phyloP scores from a whole-genome alignment of 2,797 vertebrate species.

The Channallabes apus region DNA sequence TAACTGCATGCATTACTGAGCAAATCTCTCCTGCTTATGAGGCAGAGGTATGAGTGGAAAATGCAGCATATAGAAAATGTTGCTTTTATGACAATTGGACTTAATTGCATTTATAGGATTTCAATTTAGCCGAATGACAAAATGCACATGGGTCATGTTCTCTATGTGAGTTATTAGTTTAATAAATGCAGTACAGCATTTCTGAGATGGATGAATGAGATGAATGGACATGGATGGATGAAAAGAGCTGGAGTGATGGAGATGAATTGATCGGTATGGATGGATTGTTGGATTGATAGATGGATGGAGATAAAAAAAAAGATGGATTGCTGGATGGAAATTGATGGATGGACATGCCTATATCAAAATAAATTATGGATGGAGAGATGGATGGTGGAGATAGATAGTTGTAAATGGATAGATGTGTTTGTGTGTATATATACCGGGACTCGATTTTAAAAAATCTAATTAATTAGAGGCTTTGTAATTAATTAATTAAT shows the following conservation, averaged over 20 bases:
- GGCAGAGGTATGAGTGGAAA: neutral
- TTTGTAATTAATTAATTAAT: no score
- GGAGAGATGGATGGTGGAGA: neutral
- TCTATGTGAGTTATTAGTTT: neutral
- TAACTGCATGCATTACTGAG: conserved; percentile 12
- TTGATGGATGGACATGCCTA: neutral
- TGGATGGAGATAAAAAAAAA: neutral
- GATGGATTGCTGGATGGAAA: neutral
- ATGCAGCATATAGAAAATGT: neutral
- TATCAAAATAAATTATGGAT: neutral
- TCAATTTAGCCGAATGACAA: neutral
- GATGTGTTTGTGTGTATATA: no score
- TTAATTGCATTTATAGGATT: neutral
- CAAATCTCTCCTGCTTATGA: neutral
- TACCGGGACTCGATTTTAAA: no score
- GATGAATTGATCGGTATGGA: neutral
- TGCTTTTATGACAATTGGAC: neutral
- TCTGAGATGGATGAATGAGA: neutral
- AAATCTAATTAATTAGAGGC: no score
- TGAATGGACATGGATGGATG: no score
- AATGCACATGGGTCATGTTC: neutral
- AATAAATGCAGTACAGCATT: neutral
- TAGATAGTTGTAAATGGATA: neutral
- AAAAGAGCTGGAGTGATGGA: neutral
- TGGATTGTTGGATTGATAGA: neutral